Evolutionary conservation across 2,888 invertebrate genomes (phyloP).

Genomic region (Barypeithes pellucidus): DNA sequence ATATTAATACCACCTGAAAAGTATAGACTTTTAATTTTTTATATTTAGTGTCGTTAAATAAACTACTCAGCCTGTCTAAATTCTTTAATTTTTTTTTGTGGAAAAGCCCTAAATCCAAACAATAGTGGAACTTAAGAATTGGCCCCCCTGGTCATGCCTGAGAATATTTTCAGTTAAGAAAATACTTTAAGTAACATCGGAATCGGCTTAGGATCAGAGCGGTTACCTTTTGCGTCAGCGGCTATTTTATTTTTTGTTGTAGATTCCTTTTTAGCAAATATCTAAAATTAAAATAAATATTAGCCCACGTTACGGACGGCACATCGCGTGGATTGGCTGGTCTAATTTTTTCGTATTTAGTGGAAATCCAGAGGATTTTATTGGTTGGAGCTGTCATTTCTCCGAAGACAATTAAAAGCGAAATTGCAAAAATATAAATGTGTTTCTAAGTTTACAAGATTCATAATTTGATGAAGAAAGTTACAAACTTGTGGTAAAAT

Average conservation of each 20-base stretch:
- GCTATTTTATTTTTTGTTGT: constrained; percentile 12
- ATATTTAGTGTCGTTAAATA: too few relatives aligned
- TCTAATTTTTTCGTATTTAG: too few relatives aligned
- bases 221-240: not conserved
- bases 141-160: not conserved
- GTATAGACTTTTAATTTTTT: too few relatives aligned
- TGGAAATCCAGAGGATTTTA: too few relatives aligned
- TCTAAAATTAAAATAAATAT: too few relatives aligned
- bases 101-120: not conserved
- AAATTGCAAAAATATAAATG: not conserved
- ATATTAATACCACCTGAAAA: too few relatives aligned
- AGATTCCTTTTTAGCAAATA: too few relatives aligned
- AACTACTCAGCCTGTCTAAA: too few relatives aligned
- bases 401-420: not conserved
- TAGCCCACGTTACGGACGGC: too few relatives aligned
- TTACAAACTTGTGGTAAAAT: constrained; percentile 20
- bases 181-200: not conserved
- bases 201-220: not conserved
- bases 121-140: not conserved
- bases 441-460: not conserved
- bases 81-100: too few relatives aligned
- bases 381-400: too few relatives aligned
- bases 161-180: not conserved
- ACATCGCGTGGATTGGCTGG: too few relatives aligned
- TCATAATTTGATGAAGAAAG: not conserved